These are phyloP conservation scores for Taxidea taxus DNA, from an alignment of 2,113 vertebrate species.

Conservation along the genomic window DNA sequence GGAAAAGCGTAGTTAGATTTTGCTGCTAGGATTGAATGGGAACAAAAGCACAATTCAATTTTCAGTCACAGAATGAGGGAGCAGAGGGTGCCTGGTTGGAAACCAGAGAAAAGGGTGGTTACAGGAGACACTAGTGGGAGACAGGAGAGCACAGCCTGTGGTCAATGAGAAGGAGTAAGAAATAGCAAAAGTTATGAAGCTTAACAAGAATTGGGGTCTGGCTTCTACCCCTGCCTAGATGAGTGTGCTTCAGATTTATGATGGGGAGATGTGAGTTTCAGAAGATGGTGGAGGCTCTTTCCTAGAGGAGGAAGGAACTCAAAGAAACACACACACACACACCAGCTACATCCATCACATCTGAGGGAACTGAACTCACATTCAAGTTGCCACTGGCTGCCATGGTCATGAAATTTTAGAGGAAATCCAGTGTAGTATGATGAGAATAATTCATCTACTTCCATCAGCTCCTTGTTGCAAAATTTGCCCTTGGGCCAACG, in stretches of 20 bases:
- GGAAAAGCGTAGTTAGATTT: not conserved
- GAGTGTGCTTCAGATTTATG: not conserved
- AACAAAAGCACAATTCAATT: not conserved
- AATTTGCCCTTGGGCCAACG: not conserved
- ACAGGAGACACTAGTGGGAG: not conserved
- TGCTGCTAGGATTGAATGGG: not conserved
- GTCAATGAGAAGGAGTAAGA: not conserved
- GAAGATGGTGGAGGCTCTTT: not conserved
- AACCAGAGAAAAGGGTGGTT: not conserved
- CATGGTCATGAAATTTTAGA: accelerated
- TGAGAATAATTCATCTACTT: accelerated
- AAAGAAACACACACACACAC: too few species aligned
- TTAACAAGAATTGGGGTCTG: not conserved
- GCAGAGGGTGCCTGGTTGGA: not conserved
- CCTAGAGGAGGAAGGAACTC: not conserved
- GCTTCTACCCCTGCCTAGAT: not conserved
- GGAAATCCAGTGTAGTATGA: accelerated
- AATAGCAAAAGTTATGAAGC: not conserved
- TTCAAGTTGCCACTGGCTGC: not conserved
- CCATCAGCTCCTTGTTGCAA: not conserved
- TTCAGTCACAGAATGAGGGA: not conserved
- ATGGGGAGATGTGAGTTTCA: not conserved
- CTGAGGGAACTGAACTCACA: not conserved
- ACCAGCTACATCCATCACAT: accelerated
- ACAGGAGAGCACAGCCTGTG: not conserved